These are phyloP conservation scores for Cherax destructor DNA, from an alignment of 1,140 invertebrate species.

Conservation along the genomic window DNA sequence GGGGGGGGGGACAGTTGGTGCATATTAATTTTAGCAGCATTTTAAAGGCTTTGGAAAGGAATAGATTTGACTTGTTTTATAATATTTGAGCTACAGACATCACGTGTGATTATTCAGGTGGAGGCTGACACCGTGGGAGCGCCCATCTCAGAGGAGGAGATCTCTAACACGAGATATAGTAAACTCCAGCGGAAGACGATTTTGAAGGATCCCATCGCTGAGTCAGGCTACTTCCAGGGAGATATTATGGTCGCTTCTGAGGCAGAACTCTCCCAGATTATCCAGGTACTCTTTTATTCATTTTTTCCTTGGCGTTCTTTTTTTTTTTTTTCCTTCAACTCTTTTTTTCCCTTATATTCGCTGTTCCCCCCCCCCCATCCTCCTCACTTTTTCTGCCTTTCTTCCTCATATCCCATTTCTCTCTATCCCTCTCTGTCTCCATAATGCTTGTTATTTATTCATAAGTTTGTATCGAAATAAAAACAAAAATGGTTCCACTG, in stretches of 20 bases:
- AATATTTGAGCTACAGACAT: no score
- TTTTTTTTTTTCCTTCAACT: background rate
- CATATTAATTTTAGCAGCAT: no score
- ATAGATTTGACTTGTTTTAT: no score
- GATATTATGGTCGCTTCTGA: conserved; percentile 33
- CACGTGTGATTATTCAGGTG: background rate
- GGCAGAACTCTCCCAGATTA: conserved; percentile 20
- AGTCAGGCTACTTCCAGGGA: conserved; percentile 31
- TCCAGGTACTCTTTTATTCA: background rate
- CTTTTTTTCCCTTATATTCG: no score
- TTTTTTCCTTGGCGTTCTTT: background rate
- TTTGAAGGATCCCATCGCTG: conserved; percentile 20
- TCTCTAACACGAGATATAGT: background rate
- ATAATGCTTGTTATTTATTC: no score
- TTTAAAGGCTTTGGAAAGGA: no score
- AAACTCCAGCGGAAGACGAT: background rate
- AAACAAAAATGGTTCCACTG: no score
- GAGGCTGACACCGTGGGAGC: conserved; percentile 27
- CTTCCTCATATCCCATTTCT: background rate
- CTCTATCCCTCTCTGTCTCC: no score
- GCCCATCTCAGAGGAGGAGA: conserved; percentile 18
- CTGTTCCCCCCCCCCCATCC: background rate
- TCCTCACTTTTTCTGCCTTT: background rate
- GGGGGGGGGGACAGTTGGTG: no score
- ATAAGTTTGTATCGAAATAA: no score